These are phyloP conservation scores for Drosophila gunungcola DNA, from an alignment of 1,140 invertebrate species.

Conservation along the genomic window DNA sequence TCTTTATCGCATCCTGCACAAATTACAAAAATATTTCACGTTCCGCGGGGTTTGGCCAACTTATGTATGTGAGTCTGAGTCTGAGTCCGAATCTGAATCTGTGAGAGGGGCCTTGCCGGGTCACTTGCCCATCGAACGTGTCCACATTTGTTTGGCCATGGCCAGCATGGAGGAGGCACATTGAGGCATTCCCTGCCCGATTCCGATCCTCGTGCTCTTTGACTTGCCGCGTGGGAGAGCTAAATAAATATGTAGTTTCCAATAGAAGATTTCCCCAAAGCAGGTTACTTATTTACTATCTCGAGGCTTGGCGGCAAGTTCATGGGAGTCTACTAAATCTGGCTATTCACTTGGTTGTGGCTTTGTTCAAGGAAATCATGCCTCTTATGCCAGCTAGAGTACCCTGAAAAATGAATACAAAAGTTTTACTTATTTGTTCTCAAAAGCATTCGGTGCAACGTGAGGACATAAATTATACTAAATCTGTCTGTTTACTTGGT, in stretches of 20 bases:
- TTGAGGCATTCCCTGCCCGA: slow-evolving; percentile 27
- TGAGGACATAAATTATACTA: no score
- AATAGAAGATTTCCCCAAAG: slow-evolving; percentile 14
- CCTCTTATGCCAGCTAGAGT: no score
- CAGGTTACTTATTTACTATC: slow-evolving; percentile 15
- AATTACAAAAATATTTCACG: slow-evolving; percentile 72
- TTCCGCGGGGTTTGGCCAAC: slow-evolving; percentile 30
- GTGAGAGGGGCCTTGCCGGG: slow-evolving; percentile 21
- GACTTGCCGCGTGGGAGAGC: slow-evolving; percentile 57
- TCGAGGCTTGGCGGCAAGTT: background rate
- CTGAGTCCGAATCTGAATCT: no score
- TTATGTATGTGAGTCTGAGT: slow-evolving; percentile 25
- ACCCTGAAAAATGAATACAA: no score
- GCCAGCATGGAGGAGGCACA: background rate
- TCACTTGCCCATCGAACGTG: slow-evolving; percentile 60
- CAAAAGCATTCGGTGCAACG: no score
- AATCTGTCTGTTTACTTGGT: no score
- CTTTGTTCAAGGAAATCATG: no score
- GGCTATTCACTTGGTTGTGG: no score
- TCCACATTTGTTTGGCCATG: slow-evolving; percentile 48
- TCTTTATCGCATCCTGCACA: slow-evolving; percentile 70
- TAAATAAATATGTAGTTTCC: slow-evolving; percentile 25
- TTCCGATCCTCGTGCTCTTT: slow-evolving; percentile 32
- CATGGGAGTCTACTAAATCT: no score
- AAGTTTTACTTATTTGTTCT: no score